These are phyloP conservation scores for Solenodon paradoxus DNA, from an alignment of 2,113 vertebrate genomes.

Conservation along the genomic window DNA sequence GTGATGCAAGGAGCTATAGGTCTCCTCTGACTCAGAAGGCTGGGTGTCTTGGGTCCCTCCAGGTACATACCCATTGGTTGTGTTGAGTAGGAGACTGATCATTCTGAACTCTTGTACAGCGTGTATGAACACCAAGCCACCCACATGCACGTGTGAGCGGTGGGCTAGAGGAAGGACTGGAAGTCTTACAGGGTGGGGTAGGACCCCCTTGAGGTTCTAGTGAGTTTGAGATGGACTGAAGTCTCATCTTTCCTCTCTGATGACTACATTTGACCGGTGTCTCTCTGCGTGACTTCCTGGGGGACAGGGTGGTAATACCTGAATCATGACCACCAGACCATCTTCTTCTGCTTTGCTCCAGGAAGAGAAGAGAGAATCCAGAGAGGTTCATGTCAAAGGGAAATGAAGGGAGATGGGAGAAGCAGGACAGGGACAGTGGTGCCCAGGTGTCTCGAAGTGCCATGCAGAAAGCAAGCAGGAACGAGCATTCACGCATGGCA, in stretches of 20 bases:
- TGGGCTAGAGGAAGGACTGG: neutral
- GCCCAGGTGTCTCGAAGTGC: neutral
- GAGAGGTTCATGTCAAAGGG: neutral
- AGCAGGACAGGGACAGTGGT: no score
- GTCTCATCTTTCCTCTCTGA: neutral
- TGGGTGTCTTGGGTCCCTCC: neutral
- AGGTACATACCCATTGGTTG: neutral
- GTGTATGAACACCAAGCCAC: no score
- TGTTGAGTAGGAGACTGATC: neutral
- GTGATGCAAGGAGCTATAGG: neutral
- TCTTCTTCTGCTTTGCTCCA: neutral
- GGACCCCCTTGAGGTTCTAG: neutral
- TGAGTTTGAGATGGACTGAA: neutral
- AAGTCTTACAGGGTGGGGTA: no score
- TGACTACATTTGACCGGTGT: neutral
- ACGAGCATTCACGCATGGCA: fast-evolving
- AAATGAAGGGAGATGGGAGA: neutral
- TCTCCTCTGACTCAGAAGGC: neutral
- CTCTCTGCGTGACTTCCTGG: neutral
- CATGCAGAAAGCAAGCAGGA: neutral
- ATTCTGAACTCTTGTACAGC: neutral
- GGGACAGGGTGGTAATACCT: neutral
- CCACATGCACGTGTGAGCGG: neutral
- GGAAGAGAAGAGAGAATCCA: neutral
- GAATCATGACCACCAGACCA: neutral